Evolutionary conservation across 1,140 invertebrate genomes (phyloP), one percentile per base, ranked within the genome.

Genomic region (Penaeus vannamei): DNA sequence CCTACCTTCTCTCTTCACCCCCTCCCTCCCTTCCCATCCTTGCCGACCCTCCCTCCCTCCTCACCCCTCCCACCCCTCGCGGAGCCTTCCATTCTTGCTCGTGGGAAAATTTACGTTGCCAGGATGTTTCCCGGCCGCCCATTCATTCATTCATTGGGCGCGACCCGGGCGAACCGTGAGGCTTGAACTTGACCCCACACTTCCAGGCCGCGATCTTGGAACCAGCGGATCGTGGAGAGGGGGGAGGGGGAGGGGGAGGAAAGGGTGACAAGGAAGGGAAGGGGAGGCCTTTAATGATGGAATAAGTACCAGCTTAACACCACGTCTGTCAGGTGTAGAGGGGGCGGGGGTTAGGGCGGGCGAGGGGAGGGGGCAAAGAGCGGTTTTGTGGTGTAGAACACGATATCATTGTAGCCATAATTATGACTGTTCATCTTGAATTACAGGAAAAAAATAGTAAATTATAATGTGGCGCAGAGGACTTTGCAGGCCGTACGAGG

Each of bases 141-240:
- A 76, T 76, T 76, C 72, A 29, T 76, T 36, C 72, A 76, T 76
- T 76, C 72, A 32, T 76, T 76, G 29, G 29, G 29, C 42, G 29
- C 42, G 72, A 76, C 72, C 72, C 26, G 72, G 72, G 26, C 32
- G 26, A 76, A 29, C 72, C 72, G n/a, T 29, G 72, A 36, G 72
- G 29, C 72, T 29, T 76, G 72, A 76, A 76, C 72, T 76, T 76
- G 72, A 76, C 72, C 72, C 26, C 72, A 19, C 42, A 29, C 29
- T 32, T 76, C 42, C 72, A 29, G 20, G 19, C 29, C 29, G 42
- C 29, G 72, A 76, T 76, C 42, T 76, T 36, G 26, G 82, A 84
- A 23, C 17, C n/a, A 84, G 60, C 14, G 23, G 62, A 69, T 7
- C 10, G 60, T 64, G 29, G 46, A 62, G 66, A 36, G 66, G 29